Conservation (phyloP, 2,113 vertebrate genomes). For the Machaerirhynchus nigripectus region DNA sequence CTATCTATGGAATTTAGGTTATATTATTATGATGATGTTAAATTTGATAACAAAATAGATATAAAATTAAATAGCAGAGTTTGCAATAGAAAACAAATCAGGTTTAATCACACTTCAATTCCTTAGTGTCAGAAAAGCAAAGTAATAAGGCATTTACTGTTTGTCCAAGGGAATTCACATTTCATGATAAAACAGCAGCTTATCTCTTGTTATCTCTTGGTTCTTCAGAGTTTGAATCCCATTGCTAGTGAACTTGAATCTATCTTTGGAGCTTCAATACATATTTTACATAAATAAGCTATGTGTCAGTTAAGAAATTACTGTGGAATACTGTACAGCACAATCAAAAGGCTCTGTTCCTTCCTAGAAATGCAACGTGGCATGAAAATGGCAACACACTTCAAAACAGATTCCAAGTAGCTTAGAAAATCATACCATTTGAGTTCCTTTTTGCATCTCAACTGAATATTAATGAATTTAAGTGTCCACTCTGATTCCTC, state of each 20-base stretch:
- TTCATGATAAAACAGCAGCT: neutral
- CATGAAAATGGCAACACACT: neutral
- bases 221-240: neutral
- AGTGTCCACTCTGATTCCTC: neutral
- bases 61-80: neutral
- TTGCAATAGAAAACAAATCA: constrained; percentile 1
- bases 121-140: neutral
- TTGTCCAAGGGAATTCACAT: constrained; percentile 4
- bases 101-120: constrained; percentile 13
- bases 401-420: neutral
- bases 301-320: neutral
- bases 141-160: neutral
- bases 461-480: neutral
- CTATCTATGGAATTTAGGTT: neutral
- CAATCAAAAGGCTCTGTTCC: neutral
- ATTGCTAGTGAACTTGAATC: neutral
- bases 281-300: neutral
- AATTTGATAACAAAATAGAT: neutral
- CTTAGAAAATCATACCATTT: neutral
- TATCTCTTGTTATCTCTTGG: neutral
- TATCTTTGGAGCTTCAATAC: neutral
- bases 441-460: neutral
- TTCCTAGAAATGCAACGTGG: neutral
- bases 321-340: neutral
- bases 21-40: neutral